Evolutionary conservation across 2,797 vertebrate genomes (phyloP).

Genomic region (Rhadinocentrus ornatus): DNA sequence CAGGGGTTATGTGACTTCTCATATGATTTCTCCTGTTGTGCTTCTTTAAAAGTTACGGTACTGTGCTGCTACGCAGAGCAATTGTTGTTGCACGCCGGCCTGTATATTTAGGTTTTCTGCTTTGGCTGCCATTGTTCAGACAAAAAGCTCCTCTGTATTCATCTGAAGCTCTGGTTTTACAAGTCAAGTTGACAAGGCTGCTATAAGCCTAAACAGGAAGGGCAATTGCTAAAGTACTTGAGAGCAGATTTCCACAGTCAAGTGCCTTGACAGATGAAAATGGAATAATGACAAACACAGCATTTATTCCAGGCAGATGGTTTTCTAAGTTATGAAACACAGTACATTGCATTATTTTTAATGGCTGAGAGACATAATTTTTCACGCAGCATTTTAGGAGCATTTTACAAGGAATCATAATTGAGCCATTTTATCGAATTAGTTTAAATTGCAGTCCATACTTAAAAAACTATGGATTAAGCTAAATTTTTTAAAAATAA

Average conservation of each 20-base stretch:
- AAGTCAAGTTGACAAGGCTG: constrained; percentile 50
- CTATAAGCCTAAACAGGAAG: constrained; percentile 60
- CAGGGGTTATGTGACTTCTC: constrained; percentile 12
- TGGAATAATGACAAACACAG: constrained; percentile 30
- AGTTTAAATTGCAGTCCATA: too few species aligned
- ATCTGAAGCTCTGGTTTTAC: constrained; percentile 45
- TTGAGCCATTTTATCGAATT: too few species aligned
- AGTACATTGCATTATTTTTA: constrained; percentile 5
- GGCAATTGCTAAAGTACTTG: constrained; percentile 54
- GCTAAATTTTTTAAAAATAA: neutral
- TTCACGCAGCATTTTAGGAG: neutral
- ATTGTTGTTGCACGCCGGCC: constrained; percentile 4
- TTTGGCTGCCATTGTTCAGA: constrained; percentile 23
- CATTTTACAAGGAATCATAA: neutral
- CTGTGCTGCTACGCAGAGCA: neutral
- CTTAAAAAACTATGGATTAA: too few species aligned
- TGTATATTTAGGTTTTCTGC: constrained; percentile 7
- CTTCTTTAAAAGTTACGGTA: neutral
- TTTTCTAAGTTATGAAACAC: constrained; percentile 2
- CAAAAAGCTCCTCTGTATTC: constrained; percentile 46
- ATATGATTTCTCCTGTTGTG: neutral
- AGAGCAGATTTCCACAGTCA: constrained; percentile 44
- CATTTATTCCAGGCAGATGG: neutral
- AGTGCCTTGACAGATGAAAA: constrained; percentile 53
- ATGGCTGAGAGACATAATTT: neutral